These are phyloP conservation scores for Diachasma alloeum DNA, from an alignment of 1,140 invertebrate species.

Conservation along the genomic window DNA sequence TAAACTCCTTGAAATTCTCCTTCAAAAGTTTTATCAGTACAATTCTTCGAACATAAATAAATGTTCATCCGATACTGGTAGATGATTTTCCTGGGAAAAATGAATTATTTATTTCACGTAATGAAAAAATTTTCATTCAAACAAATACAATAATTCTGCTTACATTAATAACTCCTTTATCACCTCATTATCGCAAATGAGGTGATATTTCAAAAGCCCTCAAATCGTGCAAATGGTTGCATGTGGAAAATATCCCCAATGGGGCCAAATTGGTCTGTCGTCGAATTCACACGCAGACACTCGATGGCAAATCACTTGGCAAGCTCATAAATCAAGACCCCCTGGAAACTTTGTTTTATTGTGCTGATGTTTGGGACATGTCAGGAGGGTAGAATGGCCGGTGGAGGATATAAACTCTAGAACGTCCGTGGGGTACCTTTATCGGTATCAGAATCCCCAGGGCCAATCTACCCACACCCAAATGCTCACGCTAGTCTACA, in stretches of 20 bases:
- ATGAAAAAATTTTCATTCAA: too few relatives aligned
- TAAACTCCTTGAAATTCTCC: too few relatives aligned
- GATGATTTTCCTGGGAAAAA: too few relatives aligned
- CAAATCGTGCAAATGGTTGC: neutral
- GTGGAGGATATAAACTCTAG: neutral
- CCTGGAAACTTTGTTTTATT: slow-evolving; percentile 6
- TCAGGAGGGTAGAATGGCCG: neutral
- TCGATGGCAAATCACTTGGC: neutral
- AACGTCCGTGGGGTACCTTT: neutral
- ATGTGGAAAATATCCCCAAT: neutral
- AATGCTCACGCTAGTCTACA: neutral
- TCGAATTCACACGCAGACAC: slow-evolving; percentile 2
- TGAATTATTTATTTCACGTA: too few relatives aligned
- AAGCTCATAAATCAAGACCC: slow-evolving; percentile 4
- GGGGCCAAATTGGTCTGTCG: neutral
- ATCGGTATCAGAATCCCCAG: neutral
- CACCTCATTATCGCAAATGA: neutral
- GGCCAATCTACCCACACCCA: neutral
- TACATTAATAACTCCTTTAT: neutral
- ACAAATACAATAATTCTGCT: too few relatives aligned
- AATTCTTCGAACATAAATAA: too few relatives aligned
- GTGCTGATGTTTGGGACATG: neutral
- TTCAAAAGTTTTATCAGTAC: too few relatives aligned
- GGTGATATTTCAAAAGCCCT: neutral
- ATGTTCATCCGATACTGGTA: too few relatives aligned